Conservation (phyloP, 2,888 invertebrate species). For the Panzeria rudis region DNA sequence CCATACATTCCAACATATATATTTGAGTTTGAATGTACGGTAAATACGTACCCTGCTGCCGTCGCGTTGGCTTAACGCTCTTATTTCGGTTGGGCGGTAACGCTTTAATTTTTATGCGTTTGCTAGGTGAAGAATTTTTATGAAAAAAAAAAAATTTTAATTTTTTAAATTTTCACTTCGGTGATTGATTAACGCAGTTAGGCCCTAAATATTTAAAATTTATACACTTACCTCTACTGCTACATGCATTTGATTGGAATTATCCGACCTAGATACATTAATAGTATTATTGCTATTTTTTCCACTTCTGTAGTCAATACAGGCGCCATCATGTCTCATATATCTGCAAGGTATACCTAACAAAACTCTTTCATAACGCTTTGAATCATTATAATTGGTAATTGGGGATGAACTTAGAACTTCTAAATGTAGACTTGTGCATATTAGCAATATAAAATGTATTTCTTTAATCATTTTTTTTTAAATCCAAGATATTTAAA, state of each 20-base stretch:
- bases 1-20: no score
- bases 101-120: no score
- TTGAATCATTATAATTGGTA: not conserved
- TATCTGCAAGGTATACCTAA: constrained; percentile 1
- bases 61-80: no score
- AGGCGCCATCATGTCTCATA: constrained; percentile 26
- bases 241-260: not conserved
- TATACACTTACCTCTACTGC: not conserved
- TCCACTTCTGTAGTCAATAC: not conserved
- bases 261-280: not conserved
- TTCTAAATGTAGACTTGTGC: not conserved
- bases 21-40: no score
- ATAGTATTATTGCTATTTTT: not conserved
- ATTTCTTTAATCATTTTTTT: not conserved
- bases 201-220: not conserved
- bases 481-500: not conserved
- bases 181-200: no score
- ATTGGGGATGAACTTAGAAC: not conserved
- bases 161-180: no score
- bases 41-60: no score
- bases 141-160: no score
- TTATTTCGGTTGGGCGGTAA: no score
- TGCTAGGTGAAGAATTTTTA: no score
- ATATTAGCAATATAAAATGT: not conserved
- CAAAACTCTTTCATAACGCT: not conserved